phyloP scores from a whole-genome alignment of 2,797 vertebrate species.

The Euphonia xanthogaster region DNA sequence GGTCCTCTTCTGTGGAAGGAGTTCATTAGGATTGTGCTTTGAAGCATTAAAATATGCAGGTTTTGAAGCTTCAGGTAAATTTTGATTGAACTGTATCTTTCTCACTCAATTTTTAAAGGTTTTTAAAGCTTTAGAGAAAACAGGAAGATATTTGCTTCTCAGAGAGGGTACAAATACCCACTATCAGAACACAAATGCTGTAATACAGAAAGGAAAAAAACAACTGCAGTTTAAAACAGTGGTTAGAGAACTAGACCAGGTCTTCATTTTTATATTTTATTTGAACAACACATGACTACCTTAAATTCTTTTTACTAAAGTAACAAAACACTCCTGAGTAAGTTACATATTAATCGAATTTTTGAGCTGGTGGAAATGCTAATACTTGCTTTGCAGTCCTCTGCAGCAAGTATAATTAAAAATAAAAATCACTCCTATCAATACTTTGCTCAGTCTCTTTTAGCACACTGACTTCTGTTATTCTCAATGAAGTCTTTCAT shows the following conservation, averaged over 20 bases:
- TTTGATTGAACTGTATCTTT: background rate
- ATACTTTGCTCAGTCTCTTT: background rate
- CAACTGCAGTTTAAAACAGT: background rate
- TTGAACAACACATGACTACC: background rate
- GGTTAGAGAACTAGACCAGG: background rate
- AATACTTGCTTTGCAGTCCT: background rate
- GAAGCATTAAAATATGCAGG: background rate
- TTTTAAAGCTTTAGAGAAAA: background rate
- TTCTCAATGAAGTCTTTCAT: conserved; percentile 53
- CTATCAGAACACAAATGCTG: background rate
- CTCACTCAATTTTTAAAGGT: background rate
- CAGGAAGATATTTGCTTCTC: background rate
- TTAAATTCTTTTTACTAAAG: conserved; percentile 25
- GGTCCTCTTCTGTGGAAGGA: background rate
- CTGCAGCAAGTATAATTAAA: background rate
- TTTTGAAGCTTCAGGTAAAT: background rate
- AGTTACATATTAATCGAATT: conserved; percentile 24
- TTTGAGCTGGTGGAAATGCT: conserved; percentile 11
- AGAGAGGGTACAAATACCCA: background rate
- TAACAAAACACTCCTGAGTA: background rate
- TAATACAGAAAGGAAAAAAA: background rate
- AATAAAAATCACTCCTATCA: background rate
- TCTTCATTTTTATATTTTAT: background rate
- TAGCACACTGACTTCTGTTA: background rate
- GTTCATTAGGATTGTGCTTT: background rate